Base-by-base conservation (phyloP, 2,888 invertebrate species). In the Alloplasta piceator region DNA sequence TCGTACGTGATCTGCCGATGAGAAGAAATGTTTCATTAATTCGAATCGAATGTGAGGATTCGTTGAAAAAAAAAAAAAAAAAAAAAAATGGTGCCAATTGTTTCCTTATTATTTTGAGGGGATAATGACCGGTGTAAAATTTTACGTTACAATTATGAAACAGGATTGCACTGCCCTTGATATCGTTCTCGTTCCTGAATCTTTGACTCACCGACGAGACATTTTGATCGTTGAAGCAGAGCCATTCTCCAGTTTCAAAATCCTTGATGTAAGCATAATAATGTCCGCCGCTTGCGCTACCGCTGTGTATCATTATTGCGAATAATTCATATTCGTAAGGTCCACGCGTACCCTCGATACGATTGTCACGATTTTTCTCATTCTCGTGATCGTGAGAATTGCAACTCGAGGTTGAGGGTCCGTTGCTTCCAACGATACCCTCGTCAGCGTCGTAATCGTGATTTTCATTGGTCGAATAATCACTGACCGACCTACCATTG, bases 191-290 rank as follows among this genome's bases (percentile, higher is more conserved):
- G 26, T 26, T 26, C 3, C 1, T 26, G 3, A 26, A 26, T 26
- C 72, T 52, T 7, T 55, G 63, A 89, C 93, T 91, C 92, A 96
- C 96, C 92, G 94, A 93, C 48, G 94, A 94, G 39, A 98, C 98
- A 85, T 94, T 95, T 88, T 97, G 96, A 92, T 98, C 98, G 91
- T 98, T 98, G 91, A 98, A 98, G 89, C 97, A 96, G 90, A 95
- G 96, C 98, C 98, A 98, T 85, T 95, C 94, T 79, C 95, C 94
- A 71, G 94, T 95, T 80, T 94, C 94, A 85, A 96, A 95, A 88
- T 96, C 97, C 93, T 97, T 97, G 80, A 98, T 97, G 89, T 97
- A 98, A 1, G 97, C 98, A 92, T 97, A 98, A 92, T 98, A 98
- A 92, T 98, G 98, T 0, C 98, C 98, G 36, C 97, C 97, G 14